Evolutionary conservation across 2,888 invertebrate genomes (phyloP).

Genomic region (Desoria tigrina): DNA sequence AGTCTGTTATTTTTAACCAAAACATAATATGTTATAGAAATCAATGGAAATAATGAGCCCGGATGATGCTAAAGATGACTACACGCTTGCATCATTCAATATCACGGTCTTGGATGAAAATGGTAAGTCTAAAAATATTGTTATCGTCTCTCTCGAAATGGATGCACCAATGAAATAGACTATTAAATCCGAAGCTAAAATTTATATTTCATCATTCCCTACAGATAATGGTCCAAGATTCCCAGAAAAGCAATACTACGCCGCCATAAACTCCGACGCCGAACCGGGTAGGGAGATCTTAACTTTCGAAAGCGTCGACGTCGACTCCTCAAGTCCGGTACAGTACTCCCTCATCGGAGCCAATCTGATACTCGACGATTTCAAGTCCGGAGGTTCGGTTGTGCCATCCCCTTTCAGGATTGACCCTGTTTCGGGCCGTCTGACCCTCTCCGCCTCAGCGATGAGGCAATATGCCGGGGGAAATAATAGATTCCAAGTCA

Average conservation of each 20-base stretch:
- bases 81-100: conserved; percentile 38
- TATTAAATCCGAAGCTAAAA: not conserved
- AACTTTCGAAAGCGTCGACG: conserved; percentile 44
- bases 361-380: conserved; percentile 50
- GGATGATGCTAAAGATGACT: conserved; percentile 35
- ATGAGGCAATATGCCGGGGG: conserved; percentile 77
- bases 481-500: conserved; percentile 81
- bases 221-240: conserved; percentile 44
- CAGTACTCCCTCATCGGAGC: conserved; percentile 48
- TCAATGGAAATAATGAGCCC: conserved; percentile 42
- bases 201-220: not conserved
- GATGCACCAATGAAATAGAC: too few relatives aligned
- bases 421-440: conserved; percentile 66
- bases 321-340: conserved; percentile 45
- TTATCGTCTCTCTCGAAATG: too few relatives aligned
- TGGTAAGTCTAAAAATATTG: conserved; percentile 65
- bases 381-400: conserved; percentile 67
- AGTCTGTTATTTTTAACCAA: too few relatives aligned
- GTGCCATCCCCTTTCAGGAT: conserved; percentile 86
- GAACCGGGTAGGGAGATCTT: conserved; percentile 51
- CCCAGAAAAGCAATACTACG: conserved; percentile 46
- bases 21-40: conserved; percentile 38
- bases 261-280: conserved; percentile 50
- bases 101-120: conserved; percentile 77
- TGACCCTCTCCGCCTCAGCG: conserved; percentile 71